Evolutionary conservation across 2,888 invertebrate species (phyloP).

Genomic region (Hemithea aestivaria): DNA sequence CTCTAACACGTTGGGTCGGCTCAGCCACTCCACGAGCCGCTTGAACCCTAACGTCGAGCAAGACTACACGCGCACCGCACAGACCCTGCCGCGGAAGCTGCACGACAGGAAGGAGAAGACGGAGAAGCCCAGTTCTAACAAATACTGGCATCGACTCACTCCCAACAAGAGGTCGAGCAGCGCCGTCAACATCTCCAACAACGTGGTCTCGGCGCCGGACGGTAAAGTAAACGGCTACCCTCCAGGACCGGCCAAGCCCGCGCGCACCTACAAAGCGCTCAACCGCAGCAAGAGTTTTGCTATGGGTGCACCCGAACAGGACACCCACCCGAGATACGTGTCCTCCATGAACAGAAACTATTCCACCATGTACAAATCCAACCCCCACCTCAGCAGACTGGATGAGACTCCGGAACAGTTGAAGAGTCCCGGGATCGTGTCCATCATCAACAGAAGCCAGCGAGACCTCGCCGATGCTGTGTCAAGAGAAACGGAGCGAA

Average conservation of each 20-base stretch:
- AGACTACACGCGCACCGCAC: constrained; percentile 81
- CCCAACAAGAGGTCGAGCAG: constrained; percentile 79
- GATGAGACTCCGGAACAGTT: constrained; percentile 85
- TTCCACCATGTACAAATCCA: constrained; percentile 85
- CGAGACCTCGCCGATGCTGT: constrained; percentile 85
- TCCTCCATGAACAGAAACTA: constrained; percentile 70
- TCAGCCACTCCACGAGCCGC: constrained; percentile 90
- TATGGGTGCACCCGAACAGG: constrained; percentile 82
- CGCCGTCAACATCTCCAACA: constrained; percentile 82
- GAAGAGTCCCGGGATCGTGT: constrained; percentile 92
- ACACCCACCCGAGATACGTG: constrained; percentile 69
- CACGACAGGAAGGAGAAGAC: constrained; percentile 73
- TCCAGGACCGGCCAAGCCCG: constrained; percentile 87
- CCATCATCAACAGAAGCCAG: constrained; percentile 90
- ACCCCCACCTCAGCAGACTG: constrained; percentile 85
- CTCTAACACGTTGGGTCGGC: constrained; percentile 87
- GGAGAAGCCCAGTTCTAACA: constrained; percentile 66
- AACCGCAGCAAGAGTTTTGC: constrained; percentile 92
- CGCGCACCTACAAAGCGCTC: constrained; percentile 87
- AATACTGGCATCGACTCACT: constrained; percentile 72
- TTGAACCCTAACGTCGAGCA: constrained; percentile 79
- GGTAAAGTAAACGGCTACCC: constrained; percentile 68
- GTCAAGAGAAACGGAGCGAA: constrained; percentile 71
- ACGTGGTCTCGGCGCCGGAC: constrained; percentile 54
- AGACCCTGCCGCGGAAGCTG: constrained; percentile 86